Conservation (phyloP, 1,140 invertebrate species). For the Idris sp. region DNA sequence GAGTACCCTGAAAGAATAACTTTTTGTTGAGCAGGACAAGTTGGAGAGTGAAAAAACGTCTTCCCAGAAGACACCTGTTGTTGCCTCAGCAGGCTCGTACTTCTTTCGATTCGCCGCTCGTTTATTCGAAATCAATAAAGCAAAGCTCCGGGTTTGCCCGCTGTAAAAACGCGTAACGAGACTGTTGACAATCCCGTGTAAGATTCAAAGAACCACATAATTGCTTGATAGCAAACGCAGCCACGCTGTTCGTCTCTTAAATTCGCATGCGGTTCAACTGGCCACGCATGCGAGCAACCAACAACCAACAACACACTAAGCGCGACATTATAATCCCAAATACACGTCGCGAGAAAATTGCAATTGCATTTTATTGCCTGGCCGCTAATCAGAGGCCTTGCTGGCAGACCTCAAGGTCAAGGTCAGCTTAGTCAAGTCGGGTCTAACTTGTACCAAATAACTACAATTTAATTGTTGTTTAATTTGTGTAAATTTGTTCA, state of each 20-base stretch:
- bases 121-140: conserved; percentile 54
- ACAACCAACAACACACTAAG: too few species aligned
- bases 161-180: conserved; percentile 58
- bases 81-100: conserved; percentile 17
- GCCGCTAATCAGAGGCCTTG: conserved; percentile 40
- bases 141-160: conserved; percentile 6
- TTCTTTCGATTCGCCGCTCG: conserved; percentile 31
- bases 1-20: conserved; percentile 49
- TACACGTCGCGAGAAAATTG: conserved; percentile 48
- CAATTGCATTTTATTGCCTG: conserved; percentile 58
- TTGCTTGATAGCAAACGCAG: conserved; percentile 65
- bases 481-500: too few species aligned
- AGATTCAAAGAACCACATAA: conserved; percentile 70
- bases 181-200: conserved; percentile 64
- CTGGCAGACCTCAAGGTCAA: conserved; percentile 4
- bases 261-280: conserved; percentile 35
- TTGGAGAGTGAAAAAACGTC: conserved; percentile 6
- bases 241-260: conserved; percentile 38
- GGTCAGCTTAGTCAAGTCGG: conserved; percentile 19
- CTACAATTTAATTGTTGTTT: not conserved
- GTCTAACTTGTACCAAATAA: too few species aligned
- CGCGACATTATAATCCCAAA: conserved; percentile 37
- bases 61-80: conserved; percentile 39
- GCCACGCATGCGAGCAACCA: conserved; percentile 47
- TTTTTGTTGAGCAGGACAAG: conserved; percentile 7